phyloP scores from a whole-genome alignment of 2,113 vertebrate species.

The Girardinichthys multiradiatus region DNA sequence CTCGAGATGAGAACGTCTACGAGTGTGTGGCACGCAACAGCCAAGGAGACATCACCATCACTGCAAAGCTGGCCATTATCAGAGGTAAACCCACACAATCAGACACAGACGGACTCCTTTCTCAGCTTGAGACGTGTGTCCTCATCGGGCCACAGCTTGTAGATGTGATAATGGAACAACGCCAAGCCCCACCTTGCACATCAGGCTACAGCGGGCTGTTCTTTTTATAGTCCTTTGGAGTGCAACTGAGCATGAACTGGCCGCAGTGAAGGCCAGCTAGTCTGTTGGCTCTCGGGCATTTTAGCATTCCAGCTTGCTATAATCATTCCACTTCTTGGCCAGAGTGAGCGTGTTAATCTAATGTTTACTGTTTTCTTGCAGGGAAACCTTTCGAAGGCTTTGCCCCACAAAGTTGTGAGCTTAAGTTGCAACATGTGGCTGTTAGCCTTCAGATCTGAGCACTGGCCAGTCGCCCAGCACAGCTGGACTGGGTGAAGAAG shows the following conservation, averaged over 20 bases:
- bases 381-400: slow-evolving; percentile 55
- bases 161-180: slow-evolving; percentile 49
- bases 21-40: slow-evolving; percentile 95
- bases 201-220: slow-evolving; percentile 56
- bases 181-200: slow-evolving; percentile 58
- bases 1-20: slow-evolving; percentile 94
- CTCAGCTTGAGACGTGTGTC: slow-evolving; percentile 23
- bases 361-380: slow-evolving; percentile 51
- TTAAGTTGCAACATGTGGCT: slow-evolving; percentile 56
- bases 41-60: slow-evolving; percentile 87
- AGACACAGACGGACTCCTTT: slow-evolving; percentile 7
- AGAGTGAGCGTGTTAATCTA: slow-evolving; percentile 62
- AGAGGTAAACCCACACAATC: slow-evolving; percentile 82
- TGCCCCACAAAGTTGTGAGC: slow-evolving; percentile 43
- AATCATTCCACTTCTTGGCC: slow-evolving; percentile 43
- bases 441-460: slow-evolving; percentile 41
- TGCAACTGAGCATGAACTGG: slow-evolving; percentile 51
- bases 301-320: slow-evolving; percentile 39
- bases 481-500: slow-evolving; percentile 51
- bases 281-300: slow-evolving; percentile 32
- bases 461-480: slow-evolving; percentile 47
- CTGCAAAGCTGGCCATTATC: slow-evolving; percentile 95
- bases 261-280: slow-evolving; percentile 38
- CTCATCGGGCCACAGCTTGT: slow-evolving; percentile 37
- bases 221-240: slow-evolving; percentile 70